Evolutionary conservation across 2,888 invertebrate species (phyloP), one percentile per base, ranked within the genome.

Genomic region (Orthosia incerta): DNA sequence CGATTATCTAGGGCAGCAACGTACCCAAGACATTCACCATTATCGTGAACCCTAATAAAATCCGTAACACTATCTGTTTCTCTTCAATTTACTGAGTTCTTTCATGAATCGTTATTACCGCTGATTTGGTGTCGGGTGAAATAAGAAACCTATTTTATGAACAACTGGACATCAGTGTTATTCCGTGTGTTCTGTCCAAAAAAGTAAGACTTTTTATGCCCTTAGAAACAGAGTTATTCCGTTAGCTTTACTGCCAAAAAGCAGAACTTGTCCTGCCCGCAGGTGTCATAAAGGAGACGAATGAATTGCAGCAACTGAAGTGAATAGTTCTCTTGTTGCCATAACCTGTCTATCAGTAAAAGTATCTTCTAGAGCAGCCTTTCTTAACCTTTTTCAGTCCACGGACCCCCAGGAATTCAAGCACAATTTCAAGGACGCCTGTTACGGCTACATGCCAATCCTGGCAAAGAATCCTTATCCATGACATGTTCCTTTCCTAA

Each of bases 21-120:
- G 13, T 26, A 48, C 57, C 50, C 51, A 61, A 50, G 13, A 69
- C 61, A 26, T 62, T 63, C 23, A 51, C 63, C 48, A 60, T 68
- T 64, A 78, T 50, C 51, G 62, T 48, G 12, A 46, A 80, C 79
- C 82, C 53, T 53, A 67, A 82, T 80, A 80, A 80, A 82, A 77
- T 55, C 26, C 3, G 20, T 20, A 71, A 59, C 18, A 64, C 61
- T 66, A 62, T 77, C 82, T 60, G 53, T 60, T 57, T 71, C 60
- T 57, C 71, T 67, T 68, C 79, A 67, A 82, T 82, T 80, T 78
- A 67, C 66, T 31, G 46, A 64, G 63, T 20, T 48, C 50, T 64
- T 64, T 64, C 79, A 66, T 66, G 62, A 71, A 81, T 53, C 26
- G 51, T 81, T 79, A 81, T 79, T 51, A 45, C 56, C 7, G 4